These are phyloP conservation scores for Hyla sarda DNA, from an alignment of 2,113 vertebrate genomes.

Conservation along the genomic window DNA sequence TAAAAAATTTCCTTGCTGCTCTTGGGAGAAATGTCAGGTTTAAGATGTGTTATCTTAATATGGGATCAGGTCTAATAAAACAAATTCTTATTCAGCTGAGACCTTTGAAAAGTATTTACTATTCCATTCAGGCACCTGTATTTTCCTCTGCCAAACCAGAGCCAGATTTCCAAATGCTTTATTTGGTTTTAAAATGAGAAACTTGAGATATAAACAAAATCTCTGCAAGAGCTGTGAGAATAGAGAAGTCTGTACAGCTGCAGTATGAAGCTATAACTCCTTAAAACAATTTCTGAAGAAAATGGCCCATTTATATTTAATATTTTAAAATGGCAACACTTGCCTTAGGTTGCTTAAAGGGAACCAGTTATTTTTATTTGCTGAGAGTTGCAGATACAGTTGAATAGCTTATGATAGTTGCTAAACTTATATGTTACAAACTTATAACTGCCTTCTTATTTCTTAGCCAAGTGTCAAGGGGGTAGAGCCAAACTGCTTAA, in stretches of 20 bases:
- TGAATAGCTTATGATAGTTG: too few relatives aligned
- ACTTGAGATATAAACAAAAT: constrained; percentile 42
- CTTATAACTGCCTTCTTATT: too few relatives aligned
- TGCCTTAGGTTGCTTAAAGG: not conserved
- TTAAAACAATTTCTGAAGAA: not conserved
- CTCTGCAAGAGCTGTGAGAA: not conserved
- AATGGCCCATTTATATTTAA: not conserved
- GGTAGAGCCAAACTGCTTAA: too few relatives aligned
- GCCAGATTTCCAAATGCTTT: constrained; percentile 13
- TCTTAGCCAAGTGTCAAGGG: too few relatives aligned
- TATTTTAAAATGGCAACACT: not conserved
- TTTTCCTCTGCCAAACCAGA: not conserved
- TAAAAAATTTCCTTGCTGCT: not conserved
- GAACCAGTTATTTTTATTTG: too few relatives aligned
- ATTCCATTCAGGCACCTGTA: constrained; percentile 26
- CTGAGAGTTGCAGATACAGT: too few relatives aligned
- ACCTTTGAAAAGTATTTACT: constrained; percentile 28
- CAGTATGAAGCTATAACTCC: not conserved
- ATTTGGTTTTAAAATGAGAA: constrained; percentile 35
- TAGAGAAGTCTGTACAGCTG: not conserved
- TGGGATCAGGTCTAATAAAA: constrained; percentile 12
- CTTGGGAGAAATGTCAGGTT: constrained; percentile 8
- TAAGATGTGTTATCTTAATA: constrained; percentile 10
- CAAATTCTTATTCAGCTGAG: constrained; percentile 27
- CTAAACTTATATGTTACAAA: too few relatives aligned